These are phyloP conservation scores for Podarcis lilfordi DNA, from an alignment of 2,797 vertebrate genomes.

Conservation along the genomic window DNA sequence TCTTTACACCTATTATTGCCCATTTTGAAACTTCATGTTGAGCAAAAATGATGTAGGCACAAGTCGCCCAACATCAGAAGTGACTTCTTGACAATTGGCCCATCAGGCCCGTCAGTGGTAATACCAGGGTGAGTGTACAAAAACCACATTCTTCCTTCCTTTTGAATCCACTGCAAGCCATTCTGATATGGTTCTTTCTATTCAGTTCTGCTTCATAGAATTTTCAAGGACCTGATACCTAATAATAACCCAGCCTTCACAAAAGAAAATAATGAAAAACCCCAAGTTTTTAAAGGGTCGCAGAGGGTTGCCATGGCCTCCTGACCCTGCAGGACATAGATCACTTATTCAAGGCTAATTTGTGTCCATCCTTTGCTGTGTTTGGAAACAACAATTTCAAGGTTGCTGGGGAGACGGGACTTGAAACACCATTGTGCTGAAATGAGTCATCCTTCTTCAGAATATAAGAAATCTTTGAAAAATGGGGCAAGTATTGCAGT, in stretches of 20 bases:
- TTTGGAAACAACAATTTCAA: background rate
- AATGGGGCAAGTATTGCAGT: background rate
- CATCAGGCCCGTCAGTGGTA: background rate
- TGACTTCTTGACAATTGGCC: background rate
- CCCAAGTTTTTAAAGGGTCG: background rate
- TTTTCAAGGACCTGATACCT: background rate
- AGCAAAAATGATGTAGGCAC: background rate
- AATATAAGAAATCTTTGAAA: slow-evolving; percentile 9
- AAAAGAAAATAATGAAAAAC: background rate
- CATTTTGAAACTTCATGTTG: background rate
- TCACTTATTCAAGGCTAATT: background rate
- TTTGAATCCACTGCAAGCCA: background rate
- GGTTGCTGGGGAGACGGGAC: background rate
- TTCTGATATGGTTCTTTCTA: background rate
- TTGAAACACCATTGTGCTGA: background rate
- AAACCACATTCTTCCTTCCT: background rate
- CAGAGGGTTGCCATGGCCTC: background rate
- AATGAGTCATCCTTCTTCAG: slow-evolving; percentile 15
- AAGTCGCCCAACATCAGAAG: background rate
- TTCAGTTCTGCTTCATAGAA: background rate
- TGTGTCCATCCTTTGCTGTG: slow-evolving; percentile 9
- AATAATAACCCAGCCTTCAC: background rate
- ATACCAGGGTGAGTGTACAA: background rate
- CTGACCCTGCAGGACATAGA: background rate
- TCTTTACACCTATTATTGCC: background rate